These are phyloP conservation scores for Oryzias sinensis DNA, from an alignment of 2,797 vertebrate genomes.

Conservation along the genomic window DNA sequence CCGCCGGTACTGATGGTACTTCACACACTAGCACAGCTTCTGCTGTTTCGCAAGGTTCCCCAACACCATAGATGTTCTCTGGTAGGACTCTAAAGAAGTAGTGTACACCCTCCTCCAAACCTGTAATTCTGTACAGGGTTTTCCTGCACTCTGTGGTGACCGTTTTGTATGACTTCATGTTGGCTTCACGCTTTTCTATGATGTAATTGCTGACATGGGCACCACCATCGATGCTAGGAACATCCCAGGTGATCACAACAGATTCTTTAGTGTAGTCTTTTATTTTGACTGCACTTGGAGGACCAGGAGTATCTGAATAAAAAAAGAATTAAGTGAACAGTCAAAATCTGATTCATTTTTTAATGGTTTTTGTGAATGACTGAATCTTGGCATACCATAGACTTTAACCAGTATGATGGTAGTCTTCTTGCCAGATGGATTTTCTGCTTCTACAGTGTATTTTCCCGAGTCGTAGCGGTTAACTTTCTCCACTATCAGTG, in stretches of 20 bases:
- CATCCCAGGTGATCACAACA: conserved; percentile 97
- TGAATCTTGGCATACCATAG: conserved; percentile 83
- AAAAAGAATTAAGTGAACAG: background rate
- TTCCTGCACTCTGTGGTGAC: conserved; percentile 96
- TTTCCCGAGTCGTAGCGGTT: conserved; percentile 96
- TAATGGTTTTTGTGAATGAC: too few species aligned
- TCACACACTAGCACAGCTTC: conserved; percentile 93
- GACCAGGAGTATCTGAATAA: conserved; percentile 91
- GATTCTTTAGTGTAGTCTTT: conserved; percentile 98
- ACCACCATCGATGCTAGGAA: conserved; percentile 91
- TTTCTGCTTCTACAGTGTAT: conserved; percentile 96
- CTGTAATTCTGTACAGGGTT: conserved; percentile 90
- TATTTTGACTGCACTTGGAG: conserved; percentile 88
- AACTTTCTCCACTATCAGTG: conserved; percentile 91
- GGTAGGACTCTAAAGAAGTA: conserved; percentile 98
- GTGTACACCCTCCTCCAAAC: conserved; percentile 87
- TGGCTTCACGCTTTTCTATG: conserved; percentile 94
- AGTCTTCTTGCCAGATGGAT: conserved; percentile 96
- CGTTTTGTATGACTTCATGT: conserved; percentile 97
- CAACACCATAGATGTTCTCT: conserved; percentile 97
- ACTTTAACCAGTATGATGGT: conserved; percentile 92
- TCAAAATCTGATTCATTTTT: background rate
- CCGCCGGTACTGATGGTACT: conserved; percentile 88
- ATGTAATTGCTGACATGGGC: conserved; percentile 97
- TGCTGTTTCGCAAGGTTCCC: conserved; percentile 91